Evolutionary conservation across 2,797 vertebrate species (phyloP), one percentile per base, ranked within the genome.

Genomic region (Pteronotus mesoamericanus): DNA sequence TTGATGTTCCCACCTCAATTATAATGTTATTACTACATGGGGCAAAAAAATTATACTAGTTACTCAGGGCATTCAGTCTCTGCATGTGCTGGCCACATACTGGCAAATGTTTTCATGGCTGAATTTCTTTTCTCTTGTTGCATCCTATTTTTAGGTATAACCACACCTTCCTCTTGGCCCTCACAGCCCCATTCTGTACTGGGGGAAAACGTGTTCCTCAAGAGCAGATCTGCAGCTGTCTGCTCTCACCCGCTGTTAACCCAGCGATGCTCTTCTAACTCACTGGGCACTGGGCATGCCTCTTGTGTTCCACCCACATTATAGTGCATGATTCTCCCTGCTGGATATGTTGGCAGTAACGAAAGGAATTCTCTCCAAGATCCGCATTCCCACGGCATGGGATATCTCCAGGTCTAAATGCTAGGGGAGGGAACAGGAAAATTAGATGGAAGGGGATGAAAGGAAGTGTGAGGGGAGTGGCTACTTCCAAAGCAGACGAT

Each of bases 331-430:
- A 55, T 66, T 89, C 68, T 94, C n/a, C 39, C 21, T 92, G 44
- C 24, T 64, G 22, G 64, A 9, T 71, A n/a, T 91, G 89, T 95
- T 93, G 94, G 66, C 94, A 96, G 39, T 2, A 74, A n/a, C 74
- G 57, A 34, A 83, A 94, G 32, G 37, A 86, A 84, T 89, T 92
- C 48, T 83, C 59, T 89, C 72, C 19, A 46, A 77, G 75, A 91
- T 68, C 71, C 91, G n/a, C 46, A 59, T 93, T 95, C 59, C 34
- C 53, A 26, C 1, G 2, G 16, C 18, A 68, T 64, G 72, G 80
- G 68, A 32, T 91, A 37, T 82, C 77, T 55, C 48, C 19, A 39
- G 44, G 66, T 51, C 61, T 82, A 77, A 85, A 61, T 77, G 79
- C n/a, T 84, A 59, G 34, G 83, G 48, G 7, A 87, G 64, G 82